Evolutionary conservation across 2,888 invertebrate genomes (phyloP).

Genomic region (Rhagophthalmus giganteus): DNA sequence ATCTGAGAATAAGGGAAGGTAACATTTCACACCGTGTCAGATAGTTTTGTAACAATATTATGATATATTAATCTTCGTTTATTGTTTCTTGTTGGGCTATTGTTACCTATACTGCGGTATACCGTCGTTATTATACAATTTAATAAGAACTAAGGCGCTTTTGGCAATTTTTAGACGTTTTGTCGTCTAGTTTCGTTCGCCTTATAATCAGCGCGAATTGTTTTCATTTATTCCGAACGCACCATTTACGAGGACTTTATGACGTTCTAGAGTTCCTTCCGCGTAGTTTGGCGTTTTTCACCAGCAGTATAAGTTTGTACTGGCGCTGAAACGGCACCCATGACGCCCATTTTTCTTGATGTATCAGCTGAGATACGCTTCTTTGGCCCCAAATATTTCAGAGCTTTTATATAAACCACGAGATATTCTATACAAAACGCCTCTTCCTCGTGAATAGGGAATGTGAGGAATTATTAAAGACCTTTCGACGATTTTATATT

Average conservation of each 20-base stretch:
- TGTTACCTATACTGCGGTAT: constrained; percentile 18
- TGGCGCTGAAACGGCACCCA: constrained; percentile 45
- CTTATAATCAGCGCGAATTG: constrained; percentile 14
- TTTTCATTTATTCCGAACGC: constrained; percentile 16
- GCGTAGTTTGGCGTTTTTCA: constrained; percentile 34
- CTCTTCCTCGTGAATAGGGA: constrained; percentile 10
- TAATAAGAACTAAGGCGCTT: too few species aligned
- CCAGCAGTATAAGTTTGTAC: constrained; percentile 35
- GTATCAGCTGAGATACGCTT: constrained; percentile 46
- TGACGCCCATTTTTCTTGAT: constrained; percentile 48
- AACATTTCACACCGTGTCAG: constrained; percentile 35
- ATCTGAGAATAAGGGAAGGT: constrained; percentile 36
- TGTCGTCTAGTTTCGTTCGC: constrained; percentile 7
- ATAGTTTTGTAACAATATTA: constrained; percentile 36
- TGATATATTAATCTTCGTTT: constrained; percentile 37
- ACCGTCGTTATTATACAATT: too few species aligned
- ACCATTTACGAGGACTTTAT: constrained; percentile 30
- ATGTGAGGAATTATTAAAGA: constrained; percentile 11
- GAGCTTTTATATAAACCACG: constrained; percentile 39
- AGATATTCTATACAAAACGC: constrained; percentile 34
- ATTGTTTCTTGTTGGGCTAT: constrained; percentile 23
- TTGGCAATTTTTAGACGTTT: not conserved
- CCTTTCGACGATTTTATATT: too few species aligned
- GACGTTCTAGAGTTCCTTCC: constrained; percentile 31
- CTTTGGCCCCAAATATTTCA: constrained; percentile 43